phyloP scores from a whole-genome alignment of 2,113 vertebrate species.

The Pollachius pollachius region DNA sequence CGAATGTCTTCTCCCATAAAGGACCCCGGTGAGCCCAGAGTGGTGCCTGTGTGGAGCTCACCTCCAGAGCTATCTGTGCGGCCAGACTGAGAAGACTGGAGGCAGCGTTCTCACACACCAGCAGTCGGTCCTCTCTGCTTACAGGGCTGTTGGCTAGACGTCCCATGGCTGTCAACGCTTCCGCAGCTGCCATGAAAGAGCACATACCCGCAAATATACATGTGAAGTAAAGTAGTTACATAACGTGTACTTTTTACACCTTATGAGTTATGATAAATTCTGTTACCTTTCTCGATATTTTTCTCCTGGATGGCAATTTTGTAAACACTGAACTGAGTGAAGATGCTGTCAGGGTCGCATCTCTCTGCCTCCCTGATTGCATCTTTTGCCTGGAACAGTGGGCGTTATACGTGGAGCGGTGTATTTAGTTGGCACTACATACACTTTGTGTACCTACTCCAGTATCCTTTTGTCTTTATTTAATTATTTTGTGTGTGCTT shows the following conservation, averaged over 20 bases:
- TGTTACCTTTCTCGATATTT: constrained; percentile 75
- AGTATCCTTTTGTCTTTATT: too few species aligned
- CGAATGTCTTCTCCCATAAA: too few species aligned
- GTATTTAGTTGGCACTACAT: too few species aligned
- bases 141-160: constrained; percentile 53
- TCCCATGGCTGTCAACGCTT: constrained; percentile 74
- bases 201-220: constrained; percentile 1
- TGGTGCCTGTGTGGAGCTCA: constrained; percentile 36
- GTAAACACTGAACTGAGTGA: constrained; percentile 86
- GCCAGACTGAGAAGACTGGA: constrained; percentile 79
- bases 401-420: too few species aligned
- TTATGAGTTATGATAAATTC: background rate
- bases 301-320: constrained; percentile 84
- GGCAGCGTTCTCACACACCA: constrained; percentile 62
- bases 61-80: constrained; percentile 88
- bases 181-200: constrained; percentile 74
- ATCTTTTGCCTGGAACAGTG: constrained; percentile 79
- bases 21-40: constrained; percentile 23
- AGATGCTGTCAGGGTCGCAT: constrained; percentile 82
- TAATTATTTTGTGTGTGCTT: too few species aligned
- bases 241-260: too few species aligned
- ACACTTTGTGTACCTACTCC: too few species aligned
- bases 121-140: constrained; percentile 49
- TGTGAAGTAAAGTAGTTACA: background rate
- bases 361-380: constrained; percentile 81